phyloP scores from a whole-genome alignment of 1,140 invertebrate genomes.

The Choristoneura fumiferana region DNA sequence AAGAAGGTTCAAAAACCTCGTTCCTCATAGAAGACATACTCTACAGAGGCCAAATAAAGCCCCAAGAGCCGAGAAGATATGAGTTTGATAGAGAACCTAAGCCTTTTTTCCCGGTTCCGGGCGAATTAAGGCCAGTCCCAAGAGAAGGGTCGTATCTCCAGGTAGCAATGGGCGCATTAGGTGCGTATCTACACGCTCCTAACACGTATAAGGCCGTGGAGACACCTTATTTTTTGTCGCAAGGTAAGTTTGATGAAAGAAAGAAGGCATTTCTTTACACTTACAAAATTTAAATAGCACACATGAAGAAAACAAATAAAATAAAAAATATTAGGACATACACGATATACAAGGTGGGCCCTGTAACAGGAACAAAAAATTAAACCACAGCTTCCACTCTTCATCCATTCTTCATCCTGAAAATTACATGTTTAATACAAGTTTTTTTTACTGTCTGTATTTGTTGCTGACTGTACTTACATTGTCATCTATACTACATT shows the following conservation, averaged over 20 bases:
- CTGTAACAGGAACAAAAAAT: no score
- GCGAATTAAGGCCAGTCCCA: constrained; percentile 66
- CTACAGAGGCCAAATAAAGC: constrained; percentile 78
- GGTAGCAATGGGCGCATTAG: constrained; percentile 81
- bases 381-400: no score
- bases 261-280: no score
- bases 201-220: constrained; percentile 82
- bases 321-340: no score
- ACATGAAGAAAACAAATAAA: no score
- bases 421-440: no score
- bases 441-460: no score
- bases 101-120: constrained; percentile 56
- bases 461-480: no score
- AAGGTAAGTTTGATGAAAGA: constrained; percentile 80
- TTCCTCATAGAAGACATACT: constrained; percentile 91
- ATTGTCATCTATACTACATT: no score
- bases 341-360: no score
- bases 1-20: constrained; percentile 79
- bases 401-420: no score
- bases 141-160: constrained; percentile 80
- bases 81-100: constrained; percentile 55
- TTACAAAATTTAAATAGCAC: no score
- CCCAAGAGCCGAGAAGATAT: constrained; percentile 44
- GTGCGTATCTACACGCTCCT: constrained; percentile 81
- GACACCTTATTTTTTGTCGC: constrained; percentile 82